Base-by-base conservation (phyloP, 2,113 vertebrate species). In the Polyodon spathula region DNA sequence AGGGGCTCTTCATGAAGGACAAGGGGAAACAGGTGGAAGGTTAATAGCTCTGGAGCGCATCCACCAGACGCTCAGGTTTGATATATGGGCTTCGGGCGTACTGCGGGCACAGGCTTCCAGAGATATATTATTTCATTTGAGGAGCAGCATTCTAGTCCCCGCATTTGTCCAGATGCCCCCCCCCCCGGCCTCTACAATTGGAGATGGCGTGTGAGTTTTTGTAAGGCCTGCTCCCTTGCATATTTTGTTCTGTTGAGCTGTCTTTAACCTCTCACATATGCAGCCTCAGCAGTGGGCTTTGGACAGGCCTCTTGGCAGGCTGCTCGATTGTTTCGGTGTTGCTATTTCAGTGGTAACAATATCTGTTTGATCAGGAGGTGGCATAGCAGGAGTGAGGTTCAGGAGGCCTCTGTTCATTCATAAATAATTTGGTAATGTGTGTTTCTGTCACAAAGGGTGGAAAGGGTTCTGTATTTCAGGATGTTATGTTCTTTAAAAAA, bases 61-160 rank as follows among this genome's bases (percentile, higher is more conserved):
- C 92, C 93, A 92, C 94, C 88, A 93, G 91, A 90, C 90, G 89
- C 89, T 92, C 91, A 86, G 89, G 84, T 88, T 93, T 98, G 95
- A 98, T 98, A 92, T 97, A 98, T 97, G 93, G 93, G 87, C 86
- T 84, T 85, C 69, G 78, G 86, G 89, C 88, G 89, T 79, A 89
- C 90, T 84, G 90, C 88, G 72, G 94, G 94, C 93, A 89, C 92
- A 91, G 92, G 90, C 92, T 98, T 97, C 97, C 93, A 98, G 95
- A 98, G 95, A 97, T 98, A 98, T 98, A 98, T 98, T 97, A 98
- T 98, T 97, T 98, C 94, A 97, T 98, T 98, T 97, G 94, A 94
- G 93, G 89, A 90, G 89, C 91, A 90, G 90, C 91, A 90, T 92
- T 92, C 93, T 89, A 87, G 85, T 86, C 87, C 83, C 82, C 85